A percentile compares a stretch with the other conserved stretches of the same genome.
phyloP scores from a whole-genome alignment of 2,113 vertebrate genomes.

The Caretta caretta region DNA sequence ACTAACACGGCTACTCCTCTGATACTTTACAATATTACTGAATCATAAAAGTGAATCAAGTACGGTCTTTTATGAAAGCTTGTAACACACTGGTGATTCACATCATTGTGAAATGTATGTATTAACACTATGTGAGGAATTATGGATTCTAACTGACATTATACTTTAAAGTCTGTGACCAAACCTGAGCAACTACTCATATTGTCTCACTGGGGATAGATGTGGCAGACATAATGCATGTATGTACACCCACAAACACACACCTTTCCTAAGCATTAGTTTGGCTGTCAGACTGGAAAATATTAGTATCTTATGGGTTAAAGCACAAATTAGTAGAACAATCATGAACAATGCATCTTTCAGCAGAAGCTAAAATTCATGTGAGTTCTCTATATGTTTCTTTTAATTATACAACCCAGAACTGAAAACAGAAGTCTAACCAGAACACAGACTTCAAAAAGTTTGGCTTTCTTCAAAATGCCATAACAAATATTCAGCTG shows the following conservation, averaged over 20 bases:
- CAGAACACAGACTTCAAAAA: not conserved
- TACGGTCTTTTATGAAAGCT: not conserved
- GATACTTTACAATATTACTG: too few species aligned
- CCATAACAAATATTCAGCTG: not conserved
- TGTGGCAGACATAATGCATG: conserved; percentile 61
- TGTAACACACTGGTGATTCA: not conserved
- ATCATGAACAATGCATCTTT: conserved; percentile 63
- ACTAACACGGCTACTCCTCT: too few species aligned
- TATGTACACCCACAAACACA: conserved; percentile 41
- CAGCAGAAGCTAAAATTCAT: conserved; percentile 42
- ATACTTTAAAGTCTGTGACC: not conserved
- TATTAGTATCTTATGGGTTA: not conserved
- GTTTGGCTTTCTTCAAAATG: not conserved
- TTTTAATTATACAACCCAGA: conserved; percentile 14
- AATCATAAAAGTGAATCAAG: too few species aligned
- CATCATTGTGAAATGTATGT: not conserved
- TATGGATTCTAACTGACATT: not conserved
- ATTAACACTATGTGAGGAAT: not conserved
- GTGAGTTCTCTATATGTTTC: conserved; percentile 19
- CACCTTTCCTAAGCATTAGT: conserved; percentile 27
- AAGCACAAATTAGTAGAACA: conserved; percentile 48
- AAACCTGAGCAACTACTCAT: conserved; percentile 30
- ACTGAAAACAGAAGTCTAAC: conserved; percentile 26
- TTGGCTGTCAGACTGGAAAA: not conserved
- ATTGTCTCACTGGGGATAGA: conserved; percentile 40